Percentiles rank a stretch among this genome's conserved stretches.
phyloP scores from a whole-genome alignment of 2,797 vertebrate species.

The Chaenodraco wilsoni region DNA sequence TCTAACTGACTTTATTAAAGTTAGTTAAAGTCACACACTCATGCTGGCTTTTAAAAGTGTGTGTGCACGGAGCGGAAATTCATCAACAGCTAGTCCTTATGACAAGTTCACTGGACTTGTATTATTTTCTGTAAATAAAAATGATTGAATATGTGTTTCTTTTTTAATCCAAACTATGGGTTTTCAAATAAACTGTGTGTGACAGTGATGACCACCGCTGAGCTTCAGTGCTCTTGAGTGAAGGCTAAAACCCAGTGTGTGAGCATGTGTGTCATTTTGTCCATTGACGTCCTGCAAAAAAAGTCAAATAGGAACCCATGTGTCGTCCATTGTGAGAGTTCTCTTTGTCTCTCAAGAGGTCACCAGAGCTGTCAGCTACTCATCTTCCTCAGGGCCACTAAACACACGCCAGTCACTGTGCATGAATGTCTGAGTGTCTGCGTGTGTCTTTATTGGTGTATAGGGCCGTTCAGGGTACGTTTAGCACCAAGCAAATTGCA shows the following conservation, averaged over 20 bases:
- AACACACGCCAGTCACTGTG: slow-evolving; percentile 58
- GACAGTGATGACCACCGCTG: not conserved
- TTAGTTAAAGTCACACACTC: not conserved
- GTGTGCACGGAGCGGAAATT: slow-evolving; percentile 10
- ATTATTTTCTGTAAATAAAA: not conserved
- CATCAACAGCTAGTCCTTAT: not conserved
- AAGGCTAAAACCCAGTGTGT: slow-evolving; percentile 13
- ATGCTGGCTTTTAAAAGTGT: slow-evolving; percentile 4
- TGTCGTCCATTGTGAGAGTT: slow-evolving; percentile 60
- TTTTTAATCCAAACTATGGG: not conserved
- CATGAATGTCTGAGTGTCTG: slow-evolving; percentile 47
- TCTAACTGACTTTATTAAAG: not conserved
- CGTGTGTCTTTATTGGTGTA: slow-evolving; percentile 44
- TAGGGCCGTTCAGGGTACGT: slow-evolving; percentile 53
- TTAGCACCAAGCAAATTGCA: slow-evolving; percentile 73
- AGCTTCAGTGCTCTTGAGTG: slow-evolving; percentile 5
- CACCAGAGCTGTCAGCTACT: slow-evolving; percentile 72
- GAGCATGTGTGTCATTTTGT: slow-evolving; percentile 29
- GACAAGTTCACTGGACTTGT: not conserved
- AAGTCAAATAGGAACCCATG: not conserved
- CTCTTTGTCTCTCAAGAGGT: slow-evolving; percentile 69
- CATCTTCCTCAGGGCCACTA: slow-evolving; percentile 72
- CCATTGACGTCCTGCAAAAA: slow-evolving; percentile 16
- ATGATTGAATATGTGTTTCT: not conserved
- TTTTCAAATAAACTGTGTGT: not conserved